Conservation (phyloP, 2,797 vertebrate species). For the Mico argentatus region DNA sequence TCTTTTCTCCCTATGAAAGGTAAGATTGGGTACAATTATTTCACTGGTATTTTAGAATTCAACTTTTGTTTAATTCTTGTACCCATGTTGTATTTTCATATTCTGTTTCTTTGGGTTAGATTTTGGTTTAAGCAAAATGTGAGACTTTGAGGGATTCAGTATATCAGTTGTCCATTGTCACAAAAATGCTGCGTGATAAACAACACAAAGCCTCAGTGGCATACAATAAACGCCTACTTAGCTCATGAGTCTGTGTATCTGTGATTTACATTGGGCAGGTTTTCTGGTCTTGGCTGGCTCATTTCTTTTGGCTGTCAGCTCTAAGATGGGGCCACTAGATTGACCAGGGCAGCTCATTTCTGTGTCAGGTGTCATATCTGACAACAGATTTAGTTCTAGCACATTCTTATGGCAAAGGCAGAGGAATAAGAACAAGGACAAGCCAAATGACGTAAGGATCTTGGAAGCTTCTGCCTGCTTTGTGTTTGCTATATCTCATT, state of each 20-base stretch:
- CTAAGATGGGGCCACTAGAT: background rate
- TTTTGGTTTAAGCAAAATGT: slow-evolving; percentile 13
- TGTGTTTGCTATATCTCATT: background rate
- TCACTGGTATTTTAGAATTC: slow-evolving; percentile 46
- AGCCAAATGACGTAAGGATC: background rate
- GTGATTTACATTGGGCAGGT: background rate
- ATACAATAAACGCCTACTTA: background rate
- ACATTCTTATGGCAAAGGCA: background rate
- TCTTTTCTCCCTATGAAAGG: slow-evolving; percentile 81
- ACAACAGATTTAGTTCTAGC: background rate
- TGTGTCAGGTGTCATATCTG: background rate
- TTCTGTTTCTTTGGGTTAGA: slow-evolving; percentile 38
- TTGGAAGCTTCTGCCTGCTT: slow-evolving; percentile 17
- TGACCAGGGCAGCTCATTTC: background rate
- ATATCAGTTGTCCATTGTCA: background rate
- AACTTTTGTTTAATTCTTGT: slow-evolving; percentile 46
- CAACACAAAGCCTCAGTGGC: background rate
- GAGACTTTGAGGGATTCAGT: slow-evolving; percentile 13
- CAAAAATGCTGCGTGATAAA: background rate
- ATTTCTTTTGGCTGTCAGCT: background rate
- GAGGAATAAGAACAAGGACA: background rate
- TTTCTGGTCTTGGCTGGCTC: background rate
- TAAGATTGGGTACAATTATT: slow-evolving; percentile 78
- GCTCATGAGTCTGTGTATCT: background rate
- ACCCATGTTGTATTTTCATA: slow-evolving; percentile 25